A percentile compares a stretch with the other conserved stretches of the same genome.
Evolutionary conservation across 2,888 invertebrate genomes (phyloP).

Genomic region (Drosophila mulleri): DNA sequence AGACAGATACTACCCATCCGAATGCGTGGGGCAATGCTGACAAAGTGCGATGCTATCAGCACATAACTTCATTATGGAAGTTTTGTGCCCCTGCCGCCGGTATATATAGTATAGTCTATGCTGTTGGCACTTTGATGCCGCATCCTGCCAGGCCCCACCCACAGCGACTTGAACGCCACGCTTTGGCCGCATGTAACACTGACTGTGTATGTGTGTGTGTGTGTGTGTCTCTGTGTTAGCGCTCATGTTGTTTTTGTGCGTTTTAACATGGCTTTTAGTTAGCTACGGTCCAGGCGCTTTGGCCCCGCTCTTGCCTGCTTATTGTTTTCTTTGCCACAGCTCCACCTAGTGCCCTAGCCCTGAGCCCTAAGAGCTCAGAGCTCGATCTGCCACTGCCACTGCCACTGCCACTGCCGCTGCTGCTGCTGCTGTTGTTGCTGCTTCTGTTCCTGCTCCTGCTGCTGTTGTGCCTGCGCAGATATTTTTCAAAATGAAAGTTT

Average conservation of each 20-base stretch:
- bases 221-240: constrained; percentile 30
- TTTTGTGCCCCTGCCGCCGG: constrained; percentile 51
- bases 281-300: constrained; percentile 53
- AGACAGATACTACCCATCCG: constrained; percentile 17
- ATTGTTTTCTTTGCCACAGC: constrained; percentile 42
- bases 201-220: constrained; percentile 32
- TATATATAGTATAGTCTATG: constrained; percentile 9
- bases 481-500: constrained; percentile 81
- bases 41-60: constrained; percentile 76
- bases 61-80: constrained; percentile 82
- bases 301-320: constrained; percentile 8
- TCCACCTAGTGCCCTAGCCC: constrained; percentile 8
- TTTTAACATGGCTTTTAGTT: constrained; percentile 74
- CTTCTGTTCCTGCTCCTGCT: constrained; percentile 14
- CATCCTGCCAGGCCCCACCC: background rate
- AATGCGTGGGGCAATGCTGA: constrained; percentile 51
- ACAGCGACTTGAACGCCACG: background rate
- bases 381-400: constrained; percentile 31
- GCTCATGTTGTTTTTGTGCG: constrained; percentile 59
- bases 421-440: constrained; percentile 8
- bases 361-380: constrained; percentile 21
- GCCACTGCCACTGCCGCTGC: constrained; percentile 29
- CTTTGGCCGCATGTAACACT: constrained; percentile 9
- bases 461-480: constrained; percentile 65
- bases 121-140: constrained; percentile 50